Evolutionary conservation across 1,140 invertebrate species (phyloP).

Genomic region (Drosophila obscura): DNA sequence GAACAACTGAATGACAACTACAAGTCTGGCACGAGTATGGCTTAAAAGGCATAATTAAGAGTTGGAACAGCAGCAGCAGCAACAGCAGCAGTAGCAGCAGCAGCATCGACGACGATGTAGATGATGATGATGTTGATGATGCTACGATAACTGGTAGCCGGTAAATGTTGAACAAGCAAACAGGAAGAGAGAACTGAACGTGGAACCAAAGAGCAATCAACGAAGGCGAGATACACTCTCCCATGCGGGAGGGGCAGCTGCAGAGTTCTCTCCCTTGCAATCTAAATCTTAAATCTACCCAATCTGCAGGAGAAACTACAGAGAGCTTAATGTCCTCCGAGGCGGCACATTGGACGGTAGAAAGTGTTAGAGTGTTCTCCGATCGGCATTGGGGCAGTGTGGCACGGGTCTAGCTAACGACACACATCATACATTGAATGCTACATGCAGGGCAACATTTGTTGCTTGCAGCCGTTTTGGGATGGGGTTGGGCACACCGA

Average conservation of each 20-base stretch:
- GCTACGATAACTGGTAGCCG: slow-evolving; percentile 14
- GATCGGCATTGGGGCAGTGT: not conserved
- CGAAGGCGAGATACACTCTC: not conserved
- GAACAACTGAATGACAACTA: not conserved
- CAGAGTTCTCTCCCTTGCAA: too few species aligned
- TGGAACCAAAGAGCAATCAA: too few species aligned
- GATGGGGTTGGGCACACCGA: not conserved
- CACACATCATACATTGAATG: slow-evolving; percentile 46
- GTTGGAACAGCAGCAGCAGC: not conserved
- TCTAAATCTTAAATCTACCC: too few species aligned
- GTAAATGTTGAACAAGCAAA: slow-evolving; percentile 15
- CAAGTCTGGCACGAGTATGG: not conserved
- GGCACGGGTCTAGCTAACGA: slow-evolving; percentile 9
- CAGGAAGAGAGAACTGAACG: not conserved
- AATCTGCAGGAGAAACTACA: too few species aligned
- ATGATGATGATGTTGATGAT: too few species aligned
- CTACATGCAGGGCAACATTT: slow-evolving; percentile 60
- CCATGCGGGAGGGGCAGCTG: too few species aligned
- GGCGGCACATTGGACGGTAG: too few species aligned
- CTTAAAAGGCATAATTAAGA: slow-evolving; percentile 29
- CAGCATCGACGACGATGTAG: too few species aligned
- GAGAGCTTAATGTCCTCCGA: too few species aligned
- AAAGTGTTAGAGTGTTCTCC: not conserved
- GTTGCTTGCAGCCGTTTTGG: slow-evolving; percentile 39
- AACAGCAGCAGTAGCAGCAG: not conserved